A percentile compares a stretch with the other conserved stretches of the same genome.
phyloP scores from a whole-genome alignment of 2,888 invertebrate species.

The Chaitophorus viminalis region DNA sequence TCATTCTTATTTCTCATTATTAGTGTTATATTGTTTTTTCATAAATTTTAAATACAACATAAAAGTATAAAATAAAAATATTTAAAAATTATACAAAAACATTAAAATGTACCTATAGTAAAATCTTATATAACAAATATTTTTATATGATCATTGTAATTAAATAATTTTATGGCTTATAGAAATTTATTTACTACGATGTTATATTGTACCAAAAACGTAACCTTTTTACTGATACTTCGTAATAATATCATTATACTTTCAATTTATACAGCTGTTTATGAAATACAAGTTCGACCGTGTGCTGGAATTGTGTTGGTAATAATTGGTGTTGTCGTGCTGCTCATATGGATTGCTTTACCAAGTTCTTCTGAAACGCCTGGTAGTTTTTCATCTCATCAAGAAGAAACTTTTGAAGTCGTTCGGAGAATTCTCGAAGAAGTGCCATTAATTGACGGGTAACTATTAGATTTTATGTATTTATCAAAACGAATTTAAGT shows the following conservation, averaged over 20 bases:
- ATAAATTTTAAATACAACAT: too few relatives aligned
- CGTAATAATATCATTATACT: neutral
- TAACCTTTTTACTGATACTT: neutral
- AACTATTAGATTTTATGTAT: slow-evolving; percentile 64
- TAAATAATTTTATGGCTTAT: too few relatives aligned
- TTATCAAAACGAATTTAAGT: too few relatives aligned
- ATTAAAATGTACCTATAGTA: too few relatives aligned
- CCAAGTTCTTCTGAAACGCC: slow-evolving; percentile 69
- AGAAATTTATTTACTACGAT: neutral
- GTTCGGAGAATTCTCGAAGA: slow-evolving; percentile 75
- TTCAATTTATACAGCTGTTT: slow-evolving; percentile 63
- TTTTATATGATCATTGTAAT: too few relatives aligned
- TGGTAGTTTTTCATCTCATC: slow-evolving; percentile 63
- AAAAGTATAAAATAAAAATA: too few relatives aligned
- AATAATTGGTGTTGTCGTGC: slow-evolving; percentile 72
- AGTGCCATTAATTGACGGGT: slow-evolving; percentile 77
- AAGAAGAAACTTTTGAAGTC: slow-evolving; percentile 72
- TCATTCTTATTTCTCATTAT: too few relatives aligned
- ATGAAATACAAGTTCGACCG: slow-evolving; percentile 65
- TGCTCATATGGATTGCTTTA: slow-evolving; percentile 72
- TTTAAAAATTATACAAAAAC: too few relatives aligned
- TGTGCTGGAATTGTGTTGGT: slow-evolving; percentile 73
- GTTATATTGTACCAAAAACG: neutral
- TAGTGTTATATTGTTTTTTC: too few relatives aligned
- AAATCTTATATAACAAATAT: too few relatives aligned